phyloP scores from a whole-genome alignment of 2,888 invertebrate species.

The Harpalus rufipes region DNA sequence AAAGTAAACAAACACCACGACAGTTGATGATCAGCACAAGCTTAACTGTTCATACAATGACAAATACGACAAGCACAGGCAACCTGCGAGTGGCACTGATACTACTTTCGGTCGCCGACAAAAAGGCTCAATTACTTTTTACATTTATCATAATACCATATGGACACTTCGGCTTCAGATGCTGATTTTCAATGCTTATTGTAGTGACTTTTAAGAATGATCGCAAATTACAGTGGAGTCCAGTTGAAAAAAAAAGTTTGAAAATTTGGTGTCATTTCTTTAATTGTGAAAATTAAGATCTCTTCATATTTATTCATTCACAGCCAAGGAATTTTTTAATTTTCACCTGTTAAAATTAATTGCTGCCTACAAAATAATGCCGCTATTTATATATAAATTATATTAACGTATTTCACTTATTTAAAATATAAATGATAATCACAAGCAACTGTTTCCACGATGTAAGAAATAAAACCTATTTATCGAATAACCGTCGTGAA shows the following conservation, averaged over 20 bases:
- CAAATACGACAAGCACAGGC: slow-evolving; percentile 49
- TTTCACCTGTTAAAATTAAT: slow-evolving; percentile 31
- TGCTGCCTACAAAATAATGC: slow-evolving; percentile 11
- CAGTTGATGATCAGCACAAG: slow-evolving; percentile 65
- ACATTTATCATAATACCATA: slow-evolving; percentile 17
- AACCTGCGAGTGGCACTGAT: slow-evolving; percentile 30
- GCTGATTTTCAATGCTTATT: not conserved
- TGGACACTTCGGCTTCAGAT: slow-evolving; percentile 8
- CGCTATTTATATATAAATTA: not conserved
- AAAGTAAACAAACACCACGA: slow-evolving; percentile 51
- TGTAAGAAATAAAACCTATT: slow-evolving; percentile 44
- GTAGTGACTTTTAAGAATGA: not conserved
- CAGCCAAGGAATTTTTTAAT: slow-evolving; percentile 45
- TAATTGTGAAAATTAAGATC: slow-evolving; percentile 25
- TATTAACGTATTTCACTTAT: not conserved
- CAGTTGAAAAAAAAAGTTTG: not conserved
- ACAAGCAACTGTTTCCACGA: slow-evolving; percentile 15
- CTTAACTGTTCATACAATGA: slow-evolving; percentile 69
- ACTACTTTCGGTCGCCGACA: slow-evolving; percentile 29
- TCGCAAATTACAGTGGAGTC: slow-evolving; percentile 1
- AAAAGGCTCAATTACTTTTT: slow-evolving; percentile 47
- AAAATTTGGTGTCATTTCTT: slow-evolving; percentile 11
- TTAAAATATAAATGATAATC: not conserved
- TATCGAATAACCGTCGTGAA: slow-evolving; percentile 42
- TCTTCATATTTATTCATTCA: slow-evolving; percentile 30